Evolutionary conservation across 2,797 vertebrate genomes (phyloP), one percentile per base, ranked within the genome.

Genomic region (Coluber constrictor): DNA sequence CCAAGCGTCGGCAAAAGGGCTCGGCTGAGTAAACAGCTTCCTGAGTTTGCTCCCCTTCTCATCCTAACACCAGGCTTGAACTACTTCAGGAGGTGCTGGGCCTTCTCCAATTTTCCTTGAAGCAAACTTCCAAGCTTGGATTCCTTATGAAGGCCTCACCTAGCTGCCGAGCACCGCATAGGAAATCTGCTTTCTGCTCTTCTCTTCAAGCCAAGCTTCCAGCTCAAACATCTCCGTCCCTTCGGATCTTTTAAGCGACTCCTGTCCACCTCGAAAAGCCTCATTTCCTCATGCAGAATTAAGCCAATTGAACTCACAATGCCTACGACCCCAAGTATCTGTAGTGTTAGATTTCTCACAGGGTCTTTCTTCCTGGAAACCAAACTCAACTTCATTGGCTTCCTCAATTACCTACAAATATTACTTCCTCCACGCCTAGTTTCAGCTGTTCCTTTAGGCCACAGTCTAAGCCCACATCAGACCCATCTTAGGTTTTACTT

Each of bases 1-100:
- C 99, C 93, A 99, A 99, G 95, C 98, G 99, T 93, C 97, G 99
- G 51, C 98, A 98, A 92, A 99, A 99, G 96, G 99, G 99, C 10
- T 99, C 99, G 0, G 98, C 99, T 0, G 98, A 98, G 56, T 99
- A 98, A 97, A 97, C 32, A 5, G 27, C 87, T 12, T 27, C 88
- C 20, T 2, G 23, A 12, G 13, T 12, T 89, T 1, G 10, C n/a
- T 32, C 2, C 5, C 25, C 6, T 3, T 3, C 55, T 51, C 7
- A 0, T 43, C 51, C 23, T 43, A 11, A 5, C 23, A 18, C 89
- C 89, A 66, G 89, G 47, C 56, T 86, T 56, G 91, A 92, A 90
- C 43, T 56, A 56, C 56, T 83, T 66, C 54, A n/a, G 83, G 43
- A 79, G 18, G 89, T 10, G 32, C n/a, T 54, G 54, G 79, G 90